phyloP scores from a whole-genome alignment of 2,797 vertebrate genomes.

The Neostethus bicornis region DNA sequence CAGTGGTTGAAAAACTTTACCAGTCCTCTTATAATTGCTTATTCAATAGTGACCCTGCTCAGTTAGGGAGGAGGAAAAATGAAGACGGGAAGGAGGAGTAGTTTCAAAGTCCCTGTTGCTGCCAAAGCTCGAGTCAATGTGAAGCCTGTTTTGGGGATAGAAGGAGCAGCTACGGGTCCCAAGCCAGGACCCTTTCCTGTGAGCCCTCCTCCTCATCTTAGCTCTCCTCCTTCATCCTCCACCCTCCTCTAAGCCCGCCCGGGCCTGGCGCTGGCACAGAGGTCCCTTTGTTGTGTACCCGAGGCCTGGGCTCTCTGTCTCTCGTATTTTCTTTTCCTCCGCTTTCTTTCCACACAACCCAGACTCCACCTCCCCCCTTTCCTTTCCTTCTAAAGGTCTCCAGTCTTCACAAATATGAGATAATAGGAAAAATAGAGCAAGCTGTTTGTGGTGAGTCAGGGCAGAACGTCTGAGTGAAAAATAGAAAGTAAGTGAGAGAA shows the following conservation, averaged over 20 bases:
- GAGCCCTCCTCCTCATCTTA: constrained; percentile 76
- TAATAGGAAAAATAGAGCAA: constrained; percentile 91
- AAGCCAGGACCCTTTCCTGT: constrained; percentile 98
- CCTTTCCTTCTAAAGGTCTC: constrained; percentile 82
- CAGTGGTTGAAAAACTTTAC: constrained; percentile 92
- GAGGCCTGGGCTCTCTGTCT: constrained; percentile 80
- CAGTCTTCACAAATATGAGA: constrained; percentile 95
- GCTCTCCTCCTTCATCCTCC: constrained; percentile 73
- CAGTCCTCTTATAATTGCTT: constrained; percentile 95
- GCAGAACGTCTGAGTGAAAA: constrained; percentile 74
- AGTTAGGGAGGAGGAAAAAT: constrained; percentile 76
- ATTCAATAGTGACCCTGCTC: constrained; percentile 93
- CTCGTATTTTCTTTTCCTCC: constrained; percentile 69
- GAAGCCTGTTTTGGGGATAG: constrained; percentile 84
- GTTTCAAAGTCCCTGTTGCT: constrained; percentile 81
- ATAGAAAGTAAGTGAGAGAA: constrained; percentile 65
- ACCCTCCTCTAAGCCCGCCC: constrained; percentile 84
- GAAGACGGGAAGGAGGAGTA: constrained; percentile 68
- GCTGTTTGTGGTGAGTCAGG: constrained; percentile 80
- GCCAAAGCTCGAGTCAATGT: constrained; percentile 95
- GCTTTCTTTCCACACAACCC: constrained; percentile 77
- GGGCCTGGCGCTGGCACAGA: constrained; percentile 96
- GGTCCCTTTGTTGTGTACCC: constrained; percentile 92
- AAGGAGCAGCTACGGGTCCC: constrained; percentile 82
- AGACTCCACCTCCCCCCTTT: constrained; percentile 33